A percentile compares a stretch with the other conserved stretches of the same genome.
Conservation (phyloP, 1,140 invertebrate species). For the Geopemphigus sp. region DNA sequence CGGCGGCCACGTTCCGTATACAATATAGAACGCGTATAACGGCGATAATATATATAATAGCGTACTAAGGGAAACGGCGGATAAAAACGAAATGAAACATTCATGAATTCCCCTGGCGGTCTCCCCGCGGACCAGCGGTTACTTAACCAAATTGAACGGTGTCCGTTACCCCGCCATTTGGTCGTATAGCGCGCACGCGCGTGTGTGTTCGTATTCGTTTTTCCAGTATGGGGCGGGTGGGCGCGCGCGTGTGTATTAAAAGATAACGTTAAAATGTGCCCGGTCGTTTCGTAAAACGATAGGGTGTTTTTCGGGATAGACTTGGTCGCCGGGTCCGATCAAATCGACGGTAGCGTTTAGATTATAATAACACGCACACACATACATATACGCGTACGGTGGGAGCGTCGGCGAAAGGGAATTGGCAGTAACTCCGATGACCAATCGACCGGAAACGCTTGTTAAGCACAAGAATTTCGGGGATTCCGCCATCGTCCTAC, state of each 20-base stretch:
- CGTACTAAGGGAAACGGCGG: too few relatives aligned
- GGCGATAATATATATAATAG: too few relatives aligned
- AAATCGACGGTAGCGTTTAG: not conserved
- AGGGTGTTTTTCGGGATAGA: not conserved
- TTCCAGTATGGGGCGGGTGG: not conserved
- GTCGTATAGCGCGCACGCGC: not conserved
- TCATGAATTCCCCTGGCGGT: not conserved
- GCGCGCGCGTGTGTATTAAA: not conserved
- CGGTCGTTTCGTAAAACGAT: not conserved
- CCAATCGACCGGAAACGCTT: conserved; percentile 38
- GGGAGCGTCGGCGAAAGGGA: not conserved
- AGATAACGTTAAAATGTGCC: conserved; percentile 11
- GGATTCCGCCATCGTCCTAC: not conserved
- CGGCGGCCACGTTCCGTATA: too few relatives aligned
- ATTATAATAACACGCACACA: not conserved
- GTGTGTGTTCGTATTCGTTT: not conserved
- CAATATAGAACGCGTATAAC: not conserved
- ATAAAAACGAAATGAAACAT: conserved; percentile 24
- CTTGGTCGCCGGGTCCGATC: not conserved
- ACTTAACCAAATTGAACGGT: conserved; percentile 40
- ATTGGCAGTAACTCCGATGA: conserved; percentile 17
- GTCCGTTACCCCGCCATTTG: too few relatives aligned
- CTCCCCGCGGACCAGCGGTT: not conserved
- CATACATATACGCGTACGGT: too few relatives aligned
- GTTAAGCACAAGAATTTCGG: not conserved